Evolutionary conservation across 2,888 invertebrate species (phyloP).

Genomic region (Chymomyza amoena): DNA sequence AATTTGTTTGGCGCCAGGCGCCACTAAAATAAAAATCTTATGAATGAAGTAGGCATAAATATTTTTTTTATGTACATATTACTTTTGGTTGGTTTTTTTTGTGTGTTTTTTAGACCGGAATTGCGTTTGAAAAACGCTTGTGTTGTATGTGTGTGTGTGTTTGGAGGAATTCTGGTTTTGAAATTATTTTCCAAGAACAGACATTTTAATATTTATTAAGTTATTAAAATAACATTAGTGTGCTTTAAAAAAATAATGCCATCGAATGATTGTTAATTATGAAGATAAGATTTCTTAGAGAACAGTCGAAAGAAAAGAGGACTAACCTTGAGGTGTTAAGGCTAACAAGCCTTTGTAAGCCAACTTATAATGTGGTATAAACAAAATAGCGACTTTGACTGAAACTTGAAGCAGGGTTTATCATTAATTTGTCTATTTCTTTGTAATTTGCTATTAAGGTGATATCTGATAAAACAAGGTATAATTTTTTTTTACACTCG

Average conservation of each 20-base stretch:
- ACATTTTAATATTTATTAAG: conserved; percentile 61
- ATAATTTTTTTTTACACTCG: too few species aligned
- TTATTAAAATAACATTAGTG: conserved; percentile 63
- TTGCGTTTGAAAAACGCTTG: neutral
- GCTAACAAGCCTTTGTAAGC: neutral
- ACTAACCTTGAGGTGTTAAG: neutral
- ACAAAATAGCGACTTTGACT: neutral
- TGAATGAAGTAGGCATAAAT: conserved; percentile 69
- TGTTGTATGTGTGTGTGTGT: conserved; percentile 15
- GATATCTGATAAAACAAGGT: too few species aligned
- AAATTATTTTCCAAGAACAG: conserved; percentile 47
- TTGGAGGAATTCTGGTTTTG: conserved; percentile 32
- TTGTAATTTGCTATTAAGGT: too few species aligned
- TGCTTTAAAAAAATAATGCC: conserved; percentile 34
- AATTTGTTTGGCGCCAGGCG: conserved; percentile 72
- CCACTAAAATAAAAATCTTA: conserved; percentile 68
- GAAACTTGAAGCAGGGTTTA: neutral
- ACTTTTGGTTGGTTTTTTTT: neutral
- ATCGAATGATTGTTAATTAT: conserved; percentile 47
- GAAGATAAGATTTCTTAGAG: neutral
- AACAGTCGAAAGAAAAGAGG: neutral
- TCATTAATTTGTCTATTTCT: too few species aligned
- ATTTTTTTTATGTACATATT: conserved; percentile 34
- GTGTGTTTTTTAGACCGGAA: neutral
- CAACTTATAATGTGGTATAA: too few species aligned